These are phyloP conservation scores for Phasia obesa DNA, from an alignment of 2,888 invertebrate species.

Conservation along the genomic window DNA sequence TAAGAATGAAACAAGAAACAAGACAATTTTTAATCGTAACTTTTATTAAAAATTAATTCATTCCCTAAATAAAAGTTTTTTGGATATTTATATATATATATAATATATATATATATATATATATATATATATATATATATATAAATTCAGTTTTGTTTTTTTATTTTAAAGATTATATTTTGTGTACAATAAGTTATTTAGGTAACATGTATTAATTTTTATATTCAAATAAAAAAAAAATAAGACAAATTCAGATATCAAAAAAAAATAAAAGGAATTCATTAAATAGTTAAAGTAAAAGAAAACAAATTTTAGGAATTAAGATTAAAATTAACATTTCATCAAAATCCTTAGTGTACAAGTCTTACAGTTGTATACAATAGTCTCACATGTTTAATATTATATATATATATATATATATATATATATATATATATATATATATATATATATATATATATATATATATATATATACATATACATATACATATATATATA, in stretches of 20 bases:
- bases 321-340: background rate
- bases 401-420: too few relatives aligned
- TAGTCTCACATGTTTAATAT: too few relatives aligned
- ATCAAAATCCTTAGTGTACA: too few relatives aligned
- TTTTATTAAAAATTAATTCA: slow-evolving; percentile 51
- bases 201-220: slow-evolving; percentile 45
- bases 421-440: too few relatives aligned
- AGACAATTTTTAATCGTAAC: background rate
- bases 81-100: slow-evolving; percentile 12
- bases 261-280: background rate
- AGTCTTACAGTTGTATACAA: too few relatives aligned
- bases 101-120: background rate
- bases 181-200: slow-evolving; percentile 49
- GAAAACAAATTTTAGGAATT: slow-evolving; percentile 11
- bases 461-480: too few relatives aligned
- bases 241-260: background rate
- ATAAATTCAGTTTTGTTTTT: slow-evolving; percentile 1
- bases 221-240: background rate
- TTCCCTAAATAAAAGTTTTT: slow-evolving; percentile 48
- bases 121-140: slow-evolving; percentile 7
- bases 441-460: too few relatives aligned
- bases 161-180: slow-evolving; percentile 33
- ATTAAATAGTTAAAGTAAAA: background rate
- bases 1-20: slow-evolving; percentile 25
- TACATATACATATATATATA: too few relatives aligned